These are phyloP conservation scores for Drosophila eohydei DNA, from an alignment of 2,888 invertebrate genomes.

Conservation along the genomic window DNA sequence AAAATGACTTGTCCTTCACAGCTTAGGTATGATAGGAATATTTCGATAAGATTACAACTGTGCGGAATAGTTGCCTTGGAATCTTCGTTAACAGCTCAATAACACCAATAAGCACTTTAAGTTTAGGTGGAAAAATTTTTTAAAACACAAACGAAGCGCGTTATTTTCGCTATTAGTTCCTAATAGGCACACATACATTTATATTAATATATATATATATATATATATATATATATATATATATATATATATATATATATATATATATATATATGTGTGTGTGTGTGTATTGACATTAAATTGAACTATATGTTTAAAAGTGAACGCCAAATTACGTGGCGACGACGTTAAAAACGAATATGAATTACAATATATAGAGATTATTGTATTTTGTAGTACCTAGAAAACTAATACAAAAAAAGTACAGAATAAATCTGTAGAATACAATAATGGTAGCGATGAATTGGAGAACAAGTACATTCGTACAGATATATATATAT, in stretches of 20 bases:
- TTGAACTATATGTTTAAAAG: slow-evolving; percentile 37
- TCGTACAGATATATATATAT: slow-evolving; percentile 14
- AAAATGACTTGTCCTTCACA: slow-evolving; percentile 7
- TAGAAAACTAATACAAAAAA: slow-evolving; percentile 44
- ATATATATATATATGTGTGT: too few relatives aligned
- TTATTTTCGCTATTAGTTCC: slow-evolving; percentile 77
- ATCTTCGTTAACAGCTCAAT: slow-evolving; percentile 47
- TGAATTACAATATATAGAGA: slow-evolving; percentile 43
- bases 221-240: slow-evolving; percentile 38
- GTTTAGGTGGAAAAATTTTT: slow-evolving; percentile 19
- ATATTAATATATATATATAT: slow-evolving; percentile 41
- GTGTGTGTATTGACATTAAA: slow-evolving; percentile 32
- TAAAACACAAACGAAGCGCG: slow-evolving; percentile 51
- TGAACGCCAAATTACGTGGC: slow-evolving; percentile 33
- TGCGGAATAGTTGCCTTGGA: slow-evolving; percentile 8
- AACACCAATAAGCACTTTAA: slow-evolving; percentile 18
- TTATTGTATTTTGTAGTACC: slow-evolving; percentile 66
- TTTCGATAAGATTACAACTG: neutral
- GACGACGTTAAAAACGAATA: slow-evolving; percentile 46
- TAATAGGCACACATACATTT: slow-evolving; percentile 60
- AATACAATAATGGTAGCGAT: slow-evolving; percentile 62
- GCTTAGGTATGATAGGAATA: slow-evolving; percentile 11
- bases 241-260: slow-evolving; percentile 34
- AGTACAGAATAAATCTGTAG: slow-evolving; percentile 63
- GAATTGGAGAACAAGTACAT: slow-evolving; percentile 46